phyloP scores from a whole-genome alignment of 2,888 invertebrate genomes.

The Aethes cnicana region DNA sequence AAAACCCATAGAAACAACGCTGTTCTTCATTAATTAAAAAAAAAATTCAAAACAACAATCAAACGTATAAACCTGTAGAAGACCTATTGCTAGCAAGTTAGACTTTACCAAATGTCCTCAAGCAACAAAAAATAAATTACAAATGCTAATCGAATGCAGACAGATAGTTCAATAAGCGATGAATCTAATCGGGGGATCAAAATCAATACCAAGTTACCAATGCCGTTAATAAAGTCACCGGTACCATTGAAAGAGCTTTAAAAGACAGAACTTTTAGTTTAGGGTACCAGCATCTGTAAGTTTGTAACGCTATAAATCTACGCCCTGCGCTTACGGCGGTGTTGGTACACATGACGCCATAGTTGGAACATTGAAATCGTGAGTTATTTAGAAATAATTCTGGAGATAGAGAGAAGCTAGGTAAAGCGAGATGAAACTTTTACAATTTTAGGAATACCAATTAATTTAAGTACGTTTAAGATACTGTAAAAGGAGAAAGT shows the following conservation, averaged over 20 bases:
- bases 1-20: no score
- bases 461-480: no score
- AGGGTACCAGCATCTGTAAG: not conserved
- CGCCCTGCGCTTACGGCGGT: slow-evolving; percentile 7
- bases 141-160: slow-evolving; percentile 14
- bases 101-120: slow-evolving; percentile 6
- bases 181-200: slow-evolving; percentile 14
- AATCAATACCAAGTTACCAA: slow-evolving; percentile 2
- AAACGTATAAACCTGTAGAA: no score
- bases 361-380: not conserved
- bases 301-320: not conserved
- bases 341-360: slow-evolving; percentile 15
- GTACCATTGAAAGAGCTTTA: not conserved
- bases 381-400: not conserved
- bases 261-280: not conserved
- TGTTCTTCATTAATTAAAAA: no score
- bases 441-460: no score
- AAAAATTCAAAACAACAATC: no score
- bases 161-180: slow-evolving; percentile 2
- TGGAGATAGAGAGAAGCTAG: not conserved
- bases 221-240: not conserved
- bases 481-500: no score
- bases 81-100: no score
- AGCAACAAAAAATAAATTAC: slow-evolving; percentile 11
- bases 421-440: no score